Evolutionary conservation across 2,113 vertebrate species (phyloP).

Genomic region (Herpetotheres cachinnans): DNA sequence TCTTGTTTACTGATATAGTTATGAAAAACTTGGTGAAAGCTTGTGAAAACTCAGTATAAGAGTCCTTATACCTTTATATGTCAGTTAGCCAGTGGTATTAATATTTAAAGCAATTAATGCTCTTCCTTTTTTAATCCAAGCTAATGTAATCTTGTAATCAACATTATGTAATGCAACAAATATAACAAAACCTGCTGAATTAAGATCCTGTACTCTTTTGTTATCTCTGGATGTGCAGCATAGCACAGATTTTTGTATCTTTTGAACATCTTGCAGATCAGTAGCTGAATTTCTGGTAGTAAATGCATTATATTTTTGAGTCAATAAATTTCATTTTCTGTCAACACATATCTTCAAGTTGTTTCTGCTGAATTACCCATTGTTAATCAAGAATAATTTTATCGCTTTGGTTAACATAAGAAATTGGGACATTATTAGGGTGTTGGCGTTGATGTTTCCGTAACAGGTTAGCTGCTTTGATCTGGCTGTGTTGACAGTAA

Average conservation of each 20-base stretch:
- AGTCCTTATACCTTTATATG: neutral
- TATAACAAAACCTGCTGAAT: neutral
- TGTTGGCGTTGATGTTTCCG: conserved; percentile 9
- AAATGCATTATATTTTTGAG: neutral
- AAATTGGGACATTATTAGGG: conserved; percentile 14
- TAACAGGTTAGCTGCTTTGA: conserved; percentile 20
- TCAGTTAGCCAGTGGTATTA: neutral
- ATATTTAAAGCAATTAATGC: neutral
- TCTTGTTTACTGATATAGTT: neutral
- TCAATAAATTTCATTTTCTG: neutral
- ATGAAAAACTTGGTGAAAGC: neutral
- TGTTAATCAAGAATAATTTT: neutral
- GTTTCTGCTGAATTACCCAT: neutral
- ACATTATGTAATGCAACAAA: neutral
- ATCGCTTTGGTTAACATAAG: neutral
- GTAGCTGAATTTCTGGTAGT: neutral
- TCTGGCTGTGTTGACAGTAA: conserved; percentile 3
- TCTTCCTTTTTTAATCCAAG: neutral
- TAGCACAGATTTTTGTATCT: neutral
- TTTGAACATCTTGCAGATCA: neutral
- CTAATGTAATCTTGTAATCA: neutral
- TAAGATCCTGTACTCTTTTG: neutral
- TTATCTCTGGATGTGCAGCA: neutral
- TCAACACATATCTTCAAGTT: neutral
- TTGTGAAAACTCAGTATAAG: neutral